These are phyloP conservation scores for Drosophila serrata DNA, from an alignment of 1,140 invertebrate genomes.

Conservation along the genomic window DNA sequence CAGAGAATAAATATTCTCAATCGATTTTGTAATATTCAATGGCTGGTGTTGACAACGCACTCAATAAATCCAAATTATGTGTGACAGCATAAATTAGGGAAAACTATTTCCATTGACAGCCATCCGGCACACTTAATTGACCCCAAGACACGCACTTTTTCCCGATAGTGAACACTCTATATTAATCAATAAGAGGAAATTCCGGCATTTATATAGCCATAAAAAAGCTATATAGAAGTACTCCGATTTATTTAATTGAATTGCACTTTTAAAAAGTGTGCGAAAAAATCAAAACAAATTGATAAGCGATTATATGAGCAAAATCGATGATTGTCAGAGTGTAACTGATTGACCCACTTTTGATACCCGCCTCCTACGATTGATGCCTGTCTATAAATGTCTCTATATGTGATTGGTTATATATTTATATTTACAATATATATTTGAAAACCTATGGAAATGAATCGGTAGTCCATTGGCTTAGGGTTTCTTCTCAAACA, in stretches of 20 bases:
- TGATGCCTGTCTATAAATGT: conserved; percentile 8
- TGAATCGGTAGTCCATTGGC: conserved; percentile 9
- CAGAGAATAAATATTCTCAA: conserved; percentile 26
- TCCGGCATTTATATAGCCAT: conserved; percentile 29
- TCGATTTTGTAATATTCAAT: conserved; percentile 44
- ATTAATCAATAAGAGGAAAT: conserved; percentile 16
- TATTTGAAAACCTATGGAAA: background rate
- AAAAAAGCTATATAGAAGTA: conserved; percentile 5
- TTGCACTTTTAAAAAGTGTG: conserved; percentile 25
- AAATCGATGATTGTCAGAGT: conserved; percentile 2
- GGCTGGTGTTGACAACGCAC: conserved; percentile 61
- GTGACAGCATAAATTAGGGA: conserved; percentile 57
- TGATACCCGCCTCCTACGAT: background rate
- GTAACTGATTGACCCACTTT: conserved; percentile 22
- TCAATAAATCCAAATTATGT: conserved; percentile 77
- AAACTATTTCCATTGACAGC: conserved; percentile 46
- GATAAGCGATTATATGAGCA: conserved; percentile 35
- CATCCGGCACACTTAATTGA: conserved; percentile 59
- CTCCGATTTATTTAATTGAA: conserved; percentile 33
- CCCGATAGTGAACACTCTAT: conserved; percentile 15
- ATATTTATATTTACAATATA: conserved; percentile 3
- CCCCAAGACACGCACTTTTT: conserved; percentile 50
- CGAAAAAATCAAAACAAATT: conserved; percentile 43
- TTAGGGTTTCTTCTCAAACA: conserved; percentile 20
- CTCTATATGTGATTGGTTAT: background rate